Percentiles rank a stretch among this genome's conserved stretches.
Evolutionary conservation across 2,113 vertebrate species (phyloP).

Genomic region (Excalfactoria chinensis): DNA sequence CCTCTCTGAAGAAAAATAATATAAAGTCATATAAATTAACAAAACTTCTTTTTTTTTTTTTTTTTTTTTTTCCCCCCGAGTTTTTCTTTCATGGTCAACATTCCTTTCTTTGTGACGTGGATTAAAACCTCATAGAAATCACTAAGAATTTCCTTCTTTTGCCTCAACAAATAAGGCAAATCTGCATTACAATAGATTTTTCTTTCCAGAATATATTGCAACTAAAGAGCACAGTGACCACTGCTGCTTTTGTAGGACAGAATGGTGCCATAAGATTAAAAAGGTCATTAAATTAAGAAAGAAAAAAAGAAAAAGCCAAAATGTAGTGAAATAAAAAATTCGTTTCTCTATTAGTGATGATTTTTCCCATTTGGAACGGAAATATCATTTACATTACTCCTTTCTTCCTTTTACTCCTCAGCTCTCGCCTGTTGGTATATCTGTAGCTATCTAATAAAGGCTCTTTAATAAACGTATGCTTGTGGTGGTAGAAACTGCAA

Average conservation of each 20-base stretch:
- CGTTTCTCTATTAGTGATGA: conserved; percentile 69
- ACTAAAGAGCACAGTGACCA: conserved; percentile 58
- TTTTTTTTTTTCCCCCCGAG: neutral
- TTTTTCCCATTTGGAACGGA: conserved; percentile 53
- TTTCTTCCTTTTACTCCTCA: conserved; percentile 56
- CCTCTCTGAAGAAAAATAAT: conserved; percentile 63
- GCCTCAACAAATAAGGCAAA: conserved; percentile 76
- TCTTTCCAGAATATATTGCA: conserved; percentile 65
- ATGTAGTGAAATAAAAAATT: conserved; percentile 61
- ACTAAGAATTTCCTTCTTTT: conserved; percentile 64
- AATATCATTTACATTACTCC: conserved; percentile 51
- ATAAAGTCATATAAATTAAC: conserved; percentile 59
- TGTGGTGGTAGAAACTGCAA: conserved; percentile 82
- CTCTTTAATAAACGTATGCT: conserved; percentile 97
- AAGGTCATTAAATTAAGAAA: conserved; percentile 62
- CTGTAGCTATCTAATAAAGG: conserved; percentile 84
- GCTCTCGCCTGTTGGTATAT: conserved; percentile 72
- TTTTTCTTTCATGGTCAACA: conserved; percentile 64
- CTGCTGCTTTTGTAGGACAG: conserved; percentile 63
- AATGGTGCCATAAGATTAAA: conserved; percentile 61
- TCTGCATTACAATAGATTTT: conserved; percentile 78
- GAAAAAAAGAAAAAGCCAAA: conserved; percentile 34
- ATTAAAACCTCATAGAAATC: conserved; percentile 55
- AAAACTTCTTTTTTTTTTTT: conserved; percentile 56
- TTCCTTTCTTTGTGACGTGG: conserved; percentile 61